Evolutionary conservation across 2,888 invertebrate species (phyloP), one percentile per base, ranked within the genome.

Genomic region (Oeneis ivallda): DNA sequence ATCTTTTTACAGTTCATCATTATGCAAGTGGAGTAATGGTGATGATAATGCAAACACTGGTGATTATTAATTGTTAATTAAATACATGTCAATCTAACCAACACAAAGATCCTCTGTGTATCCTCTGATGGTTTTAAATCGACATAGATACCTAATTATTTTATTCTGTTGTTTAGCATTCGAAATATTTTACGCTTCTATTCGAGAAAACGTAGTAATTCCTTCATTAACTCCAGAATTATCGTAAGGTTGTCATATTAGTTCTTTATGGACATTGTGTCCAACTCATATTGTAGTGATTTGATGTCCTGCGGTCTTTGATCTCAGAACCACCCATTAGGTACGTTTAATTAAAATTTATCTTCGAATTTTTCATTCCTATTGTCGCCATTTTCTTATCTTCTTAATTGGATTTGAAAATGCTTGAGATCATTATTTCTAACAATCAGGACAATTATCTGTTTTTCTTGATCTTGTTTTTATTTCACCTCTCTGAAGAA

Each of bases 201-300:
- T 34, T 43, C 64, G 75, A 70, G 69, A 74, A 73, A 70, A 6
- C 13, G 13, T 72, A 56, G 76, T 80, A 73, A 34, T 43, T n/a
- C 39, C 64, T 64, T 69, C 65, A 68, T 68, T 71, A 66, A 65
- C 59, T 32, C 54, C 66, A 59, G 67, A 61, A 61, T 67, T 63
- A 70, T 68, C 69, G 72, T 72, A 59, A 72, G 67, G 67, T 68
- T 76, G 75, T 80, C 77, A 82, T 80, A 79, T 78, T 71, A 65
- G 71, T 78, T 74, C 75, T 82, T 77, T 77, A 82, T 71, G 72
- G 72, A 69, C 72, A 72, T 74, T 74, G 73, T 70, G 72, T 72
- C 61, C 63, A 69, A 69, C 74, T 70, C 67, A 62, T 67, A 67
- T 71, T 60, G 60, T 60, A 37, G 37, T 49, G 60, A 60, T 49